These are phyloP conservation scores for Pelobates cultripes DNA, from an alignment of 2,797 vertebrate species.

Conservation along the genomic window DNA sequence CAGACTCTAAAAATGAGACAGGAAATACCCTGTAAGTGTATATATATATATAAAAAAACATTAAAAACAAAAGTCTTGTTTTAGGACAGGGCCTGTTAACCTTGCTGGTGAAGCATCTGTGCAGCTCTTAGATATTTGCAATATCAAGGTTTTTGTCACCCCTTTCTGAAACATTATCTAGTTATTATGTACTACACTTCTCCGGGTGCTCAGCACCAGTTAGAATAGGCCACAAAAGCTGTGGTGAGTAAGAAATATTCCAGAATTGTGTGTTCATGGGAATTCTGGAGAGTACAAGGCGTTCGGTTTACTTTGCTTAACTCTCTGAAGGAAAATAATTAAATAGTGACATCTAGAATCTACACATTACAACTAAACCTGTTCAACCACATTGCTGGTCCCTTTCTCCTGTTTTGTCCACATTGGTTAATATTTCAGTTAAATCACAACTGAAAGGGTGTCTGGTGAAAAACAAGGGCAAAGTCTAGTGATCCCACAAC, in stretches of 20 bases:
- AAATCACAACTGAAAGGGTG: neutral
- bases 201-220: neutral
- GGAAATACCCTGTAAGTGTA: neutral
- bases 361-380: conserved; percentile 1
- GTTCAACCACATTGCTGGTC: conserved; percentile 29
- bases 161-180: too few relatives aligned
- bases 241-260: too few relatives aligned
- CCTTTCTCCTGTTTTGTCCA: neutral
- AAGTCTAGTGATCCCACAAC: conserved; percentile 57
- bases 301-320: neutral
- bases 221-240: too few relatives aligned
- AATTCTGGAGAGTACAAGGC: neutral
- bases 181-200: neutral
- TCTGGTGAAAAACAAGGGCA: neutral
- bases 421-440: neutral
- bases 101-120: neutral
- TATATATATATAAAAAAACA: neutral
- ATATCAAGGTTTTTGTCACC: neutral
- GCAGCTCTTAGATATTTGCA: neutral
- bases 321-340: too few relatives aligned
- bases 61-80: neutral
- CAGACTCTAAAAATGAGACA: neutral
- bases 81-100: neutral
- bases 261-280: too few relatives aligned
- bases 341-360: neutral